Conservation (phyloP, 2,888 invertebrate genomes). For the Eumacrocentrus americanus region DNA sequence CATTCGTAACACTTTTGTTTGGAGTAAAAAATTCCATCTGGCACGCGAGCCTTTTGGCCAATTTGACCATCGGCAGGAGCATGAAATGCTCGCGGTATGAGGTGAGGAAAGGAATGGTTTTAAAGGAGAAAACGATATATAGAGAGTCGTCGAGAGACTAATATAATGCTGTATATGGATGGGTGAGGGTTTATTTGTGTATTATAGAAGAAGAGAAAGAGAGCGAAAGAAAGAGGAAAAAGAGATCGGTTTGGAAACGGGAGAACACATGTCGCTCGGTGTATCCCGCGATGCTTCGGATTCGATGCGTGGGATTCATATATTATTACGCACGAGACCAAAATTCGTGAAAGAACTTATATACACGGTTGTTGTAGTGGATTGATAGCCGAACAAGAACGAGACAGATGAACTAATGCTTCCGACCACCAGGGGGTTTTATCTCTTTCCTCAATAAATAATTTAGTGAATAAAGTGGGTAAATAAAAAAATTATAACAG, state of each 20-base stretch:
- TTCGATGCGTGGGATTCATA: conserved; percentile 60
- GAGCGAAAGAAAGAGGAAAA: conserved; percentile 27
- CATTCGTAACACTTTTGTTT: conserved; percentile 33
- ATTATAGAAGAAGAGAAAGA: conserved; percentile 26
- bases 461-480: too few relatives aligned
- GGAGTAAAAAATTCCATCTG: conserved; percentile 37
- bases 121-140: conserved; percentile 15
- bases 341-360: neutral
- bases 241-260: conserved; percentile 35
- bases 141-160: conserved; percentile 15
- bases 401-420: conserved; percentile 60
- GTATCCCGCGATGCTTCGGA: conserved; percentile 57
- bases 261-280: conserved; percentile 60
- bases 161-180: conserved; percentile 6
- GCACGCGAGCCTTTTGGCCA: conserved; percentile 36
- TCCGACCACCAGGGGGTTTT: conserved; percentile 53
- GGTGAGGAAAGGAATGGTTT: conserved; percentile 35
- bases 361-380: neutral
- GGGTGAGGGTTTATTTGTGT: conserved; percentile 15
- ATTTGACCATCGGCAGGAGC: conserved; percentile 32
- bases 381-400: conserved; percentile 21
- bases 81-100: conserved; percentile 30
- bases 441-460: too few relatives aligned
- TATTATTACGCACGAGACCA: conserved; percentile 47
- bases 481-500: too few relatives aligned